These are phyloP conservation scores for Trichonephila inaurata DNA, from an alignment of 1,140 invertebrate genomes.

Conservation along the genomic window DNA sequence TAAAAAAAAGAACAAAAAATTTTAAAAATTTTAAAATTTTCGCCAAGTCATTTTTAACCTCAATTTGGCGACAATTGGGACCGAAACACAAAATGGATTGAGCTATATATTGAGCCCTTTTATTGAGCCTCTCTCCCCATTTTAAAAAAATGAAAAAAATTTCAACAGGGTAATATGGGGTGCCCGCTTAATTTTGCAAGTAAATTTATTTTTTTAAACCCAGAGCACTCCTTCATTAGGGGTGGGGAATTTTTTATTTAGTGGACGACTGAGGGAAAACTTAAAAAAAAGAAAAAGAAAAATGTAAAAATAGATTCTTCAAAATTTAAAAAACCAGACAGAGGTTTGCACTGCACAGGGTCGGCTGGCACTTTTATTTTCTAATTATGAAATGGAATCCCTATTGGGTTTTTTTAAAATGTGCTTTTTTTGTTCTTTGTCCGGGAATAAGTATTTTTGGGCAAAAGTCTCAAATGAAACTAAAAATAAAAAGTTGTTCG, in stretches of 20 bases:
- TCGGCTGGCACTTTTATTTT: not conserved
- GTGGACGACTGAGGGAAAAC: not conserved
- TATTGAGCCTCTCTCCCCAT: not conserved
- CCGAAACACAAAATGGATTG: too few relatives aligned
- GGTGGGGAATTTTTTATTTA: not conserved
- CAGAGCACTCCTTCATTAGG: not conserved
- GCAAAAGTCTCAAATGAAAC: not conserved
- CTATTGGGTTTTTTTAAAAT: not conserved
- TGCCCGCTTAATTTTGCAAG: not conserved
- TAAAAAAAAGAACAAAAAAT: too few relatives aligned
- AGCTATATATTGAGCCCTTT: too few relatives aligned
- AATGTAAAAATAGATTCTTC: not conserved
- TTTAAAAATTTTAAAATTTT: too few relatives aligned
- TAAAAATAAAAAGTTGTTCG: not conserved
- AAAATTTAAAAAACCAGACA: not conserved
- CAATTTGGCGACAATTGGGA: too few relatives aligned
- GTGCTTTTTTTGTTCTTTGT: too few relatives aligned
- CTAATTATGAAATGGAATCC: not conserved
- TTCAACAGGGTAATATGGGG: not conserved
- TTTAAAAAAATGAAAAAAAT: not conserved
- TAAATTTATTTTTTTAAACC: not conserved
- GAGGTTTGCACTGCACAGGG: not conserved
- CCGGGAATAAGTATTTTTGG: not conserved
- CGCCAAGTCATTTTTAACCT: too few relatives aligned
- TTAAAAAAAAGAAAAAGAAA: not conserved